phyloP scores from a whole-genome alignment of 2,113 vertebrate genomes.

The Sinocyclocheilus rhinocerous region DNA sequence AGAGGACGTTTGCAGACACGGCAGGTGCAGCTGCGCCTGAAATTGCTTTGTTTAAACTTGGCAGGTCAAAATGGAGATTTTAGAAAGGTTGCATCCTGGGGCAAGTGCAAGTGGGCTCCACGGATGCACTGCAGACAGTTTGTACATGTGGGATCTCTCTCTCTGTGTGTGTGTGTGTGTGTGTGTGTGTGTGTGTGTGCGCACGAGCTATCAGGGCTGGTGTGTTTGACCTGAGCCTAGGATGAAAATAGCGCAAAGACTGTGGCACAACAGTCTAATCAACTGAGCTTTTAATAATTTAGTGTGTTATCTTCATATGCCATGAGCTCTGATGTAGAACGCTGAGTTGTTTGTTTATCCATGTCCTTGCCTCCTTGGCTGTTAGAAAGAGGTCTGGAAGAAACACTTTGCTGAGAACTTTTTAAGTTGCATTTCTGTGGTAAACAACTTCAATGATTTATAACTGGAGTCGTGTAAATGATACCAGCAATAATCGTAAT shows the following conservation, averaged over 20 bases:
- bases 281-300: constrained; percentile 48
- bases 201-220: constrained; percentile 44
- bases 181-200: constrained; percentile 1
- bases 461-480: constrained; percentile 42
- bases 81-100: constrained; percentile 63
- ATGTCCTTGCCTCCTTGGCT: constrained; percentile 30
- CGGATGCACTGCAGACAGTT: constrained; percentile 41
- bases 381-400: constrained; percentile 40
- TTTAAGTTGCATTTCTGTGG: constrained; percentile 37
- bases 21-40: constrained; percentile 75
- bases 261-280: constrained; percentile 32
- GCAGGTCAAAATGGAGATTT: constrained; percentile 69
- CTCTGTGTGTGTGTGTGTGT: constrained; percentile 8
- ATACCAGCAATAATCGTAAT: constrained; percentile 45
- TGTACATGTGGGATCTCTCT: not conserved
- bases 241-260: constrained; percentile 44
- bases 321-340: constrained; percentile 32
- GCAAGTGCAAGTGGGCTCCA: constrained; percentile 45
- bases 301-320: constrained; percentile 43
- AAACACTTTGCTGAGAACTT: constrained; percentile 27
- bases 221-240: constrained; percentile 39
- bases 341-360: constrained; percentile 53
- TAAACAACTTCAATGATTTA: constrained; percentile 57
- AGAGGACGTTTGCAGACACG: constrained; percentile 59
- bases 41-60: constrained; percentile 80